phyloP scores from a whole-genome alignment of 2,888 invertebrate species.

The Diadegma fenestrale region DNA sequence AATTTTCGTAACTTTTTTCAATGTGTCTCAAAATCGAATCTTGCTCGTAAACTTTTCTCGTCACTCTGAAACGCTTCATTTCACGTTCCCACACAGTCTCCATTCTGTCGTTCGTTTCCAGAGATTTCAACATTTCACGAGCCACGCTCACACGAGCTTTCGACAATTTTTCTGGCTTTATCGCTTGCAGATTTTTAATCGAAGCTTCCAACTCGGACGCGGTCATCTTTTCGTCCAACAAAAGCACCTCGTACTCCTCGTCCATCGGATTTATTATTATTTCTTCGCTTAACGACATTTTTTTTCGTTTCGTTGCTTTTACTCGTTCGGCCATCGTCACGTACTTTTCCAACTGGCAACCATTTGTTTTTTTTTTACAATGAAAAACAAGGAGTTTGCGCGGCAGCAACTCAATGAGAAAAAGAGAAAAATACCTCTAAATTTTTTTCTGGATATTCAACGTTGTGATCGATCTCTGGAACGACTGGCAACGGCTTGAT shows the following conservation, averaged over 20 bases:
- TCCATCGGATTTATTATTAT: slow-evolving; percentile 70
- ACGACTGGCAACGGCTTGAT: slow-evolving; percentile 85
- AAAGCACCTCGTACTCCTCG: slow-evolving; percentile 79
- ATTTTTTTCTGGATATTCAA: slow-evolving; percentile 88
- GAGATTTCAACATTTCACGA: slow-evolving; percentile 74
- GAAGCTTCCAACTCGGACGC: slow-evolving; percentile 65
- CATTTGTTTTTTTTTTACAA: slow-evolving; percentile 6
- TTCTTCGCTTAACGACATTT: slow-evolving; percentile 67
- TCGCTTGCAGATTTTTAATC: slow-evolving; percentile 71
- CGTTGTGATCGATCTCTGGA: slow-evolving; percentile 85
- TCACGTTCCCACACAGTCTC: slow-evolving; percentile 87
- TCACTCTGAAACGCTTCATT: slow-evolving; percentile 86
- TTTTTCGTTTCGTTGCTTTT: slow-evolving; percentile 73
- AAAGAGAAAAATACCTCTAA: slow-evolving; percentile 84
- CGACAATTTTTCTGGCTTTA: slow-evolving; percentile 53
- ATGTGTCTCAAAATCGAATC: slow-evolving; percentile 88
- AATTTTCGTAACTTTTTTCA: slow-evolving; percentile 87
- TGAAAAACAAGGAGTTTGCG: not conserved
- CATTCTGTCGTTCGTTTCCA: slow-evolving; percentile 81
- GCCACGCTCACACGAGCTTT: slow-evolving; percentile 59
- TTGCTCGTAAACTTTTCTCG: slow-evolving; percentile 89
- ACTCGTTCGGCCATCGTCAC: slow-evolving; percentile 75
- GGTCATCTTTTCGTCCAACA: slow-evolving; percentile 73
- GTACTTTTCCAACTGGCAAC: slow-evolving; percentile 76
- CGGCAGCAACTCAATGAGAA: no score